Evolutionary conservation across 2,113 vertebrate genomes (phyloP).

Genomic region (Lepus timidus): DNA sequence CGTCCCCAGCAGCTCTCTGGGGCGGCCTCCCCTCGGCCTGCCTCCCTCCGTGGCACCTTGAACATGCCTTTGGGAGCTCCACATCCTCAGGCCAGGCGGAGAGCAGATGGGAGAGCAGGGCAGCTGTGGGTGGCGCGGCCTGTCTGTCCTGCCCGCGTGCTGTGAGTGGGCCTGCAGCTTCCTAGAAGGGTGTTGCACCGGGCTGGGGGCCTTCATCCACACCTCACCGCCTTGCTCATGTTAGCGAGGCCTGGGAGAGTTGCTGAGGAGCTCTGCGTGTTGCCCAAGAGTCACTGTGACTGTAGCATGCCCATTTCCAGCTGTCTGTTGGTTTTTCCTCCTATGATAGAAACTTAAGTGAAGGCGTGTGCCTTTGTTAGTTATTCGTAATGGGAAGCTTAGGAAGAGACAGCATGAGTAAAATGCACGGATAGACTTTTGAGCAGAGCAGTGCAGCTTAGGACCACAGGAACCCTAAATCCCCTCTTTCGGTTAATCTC

Average conservation of each 20-base stretch:
- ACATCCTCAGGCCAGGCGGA: not conserved
- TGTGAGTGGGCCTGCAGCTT: not conserved
- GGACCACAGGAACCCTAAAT: not conserved
- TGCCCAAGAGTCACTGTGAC: not conserved
- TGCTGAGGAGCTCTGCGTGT: not conserved
- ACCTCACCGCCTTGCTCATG: not conserved
- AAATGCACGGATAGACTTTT: constrained; percentile 48
- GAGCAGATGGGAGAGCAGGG: not conserved
- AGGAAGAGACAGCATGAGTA: constrained; percentile 9
- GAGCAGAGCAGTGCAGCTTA: not conserved
- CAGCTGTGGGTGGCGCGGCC: not conserved
- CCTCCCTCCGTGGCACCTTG: not conserved
- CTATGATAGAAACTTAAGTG: not conserved
- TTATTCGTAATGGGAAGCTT: constrained; percentile 22
- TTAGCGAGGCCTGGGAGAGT: not conserved
- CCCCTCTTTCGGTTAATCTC: not conserved
- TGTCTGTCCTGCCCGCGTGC: not conserved
- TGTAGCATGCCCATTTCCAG: not conserved
- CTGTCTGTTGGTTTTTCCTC: not conserved
- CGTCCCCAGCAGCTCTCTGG: not conserved
- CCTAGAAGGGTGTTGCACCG: not conserved
- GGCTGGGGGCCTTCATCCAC: not conserved
- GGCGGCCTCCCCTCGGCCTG: not conserved
- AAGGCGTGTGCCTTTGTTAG: not conserved
- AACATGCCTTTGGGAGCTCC: not conserved